Percentiles rank a stretch among this genome's conserved stretches.
These are phyloP conservation scores for Bugulina stolonifera DNA, from an alignment of 2,888 invertebrate species.

Conservation along the genomic window DNA sequence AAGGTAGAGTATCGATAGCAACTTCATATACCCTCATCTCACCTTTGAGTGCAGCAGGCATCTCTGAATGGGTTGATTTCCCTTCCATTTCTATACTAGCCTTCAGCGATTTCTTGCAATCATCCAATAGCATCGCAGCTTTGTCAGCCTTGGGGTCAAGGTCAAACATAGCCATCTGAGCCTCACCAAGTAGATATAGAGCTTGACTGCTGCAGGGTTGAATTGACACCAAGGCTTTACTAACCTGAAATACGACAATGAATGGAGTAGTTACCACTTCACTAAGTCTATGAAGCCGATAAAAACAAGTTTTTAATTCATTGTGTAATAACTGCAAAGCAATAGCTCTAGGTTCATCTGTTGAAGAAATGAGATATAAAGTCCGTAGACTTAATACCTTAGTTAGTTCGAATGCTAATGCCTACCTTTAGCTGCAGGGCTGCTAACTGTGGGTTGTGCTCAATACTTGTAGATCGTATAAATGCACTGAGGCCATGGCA, in stretches of 20 bases:
- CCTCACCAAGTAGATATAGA: constrained; percentile 43
- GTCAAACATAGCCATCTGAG: constrained; percentile 45
- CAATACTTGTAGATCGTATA: constrained; percentile 44
- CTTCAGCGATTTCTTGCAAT: constrained; percentile 40
- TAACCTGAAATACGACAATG: constrained; percentile 45
- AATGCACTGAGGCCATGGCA: constrained; percentile 46
- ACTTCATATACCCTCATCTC: too few species aligned
- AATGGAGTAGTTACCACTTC: too few species aligned
- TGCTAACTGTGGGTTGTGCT: constrained; percentile 40
- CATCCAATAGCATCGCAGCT: constrained; percentile 37
- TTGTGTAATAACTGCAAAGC: too few species aligned
- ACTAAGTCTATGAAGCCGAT: too few species aligned
- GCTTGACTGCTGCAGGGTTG: constrained; percentile 45
- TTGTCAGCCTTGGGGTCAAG: constrained; percentile 38
- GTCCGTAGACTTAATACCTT: too few species aligned
- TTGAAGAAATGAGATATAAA: too few species aligned
- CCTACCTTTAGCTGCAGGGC: constrained; percentile 43
- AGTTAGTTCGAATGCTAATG: too few species aligned
- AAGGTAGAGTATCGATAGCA: too few species aligned
- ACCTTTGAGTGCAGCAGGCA: constrained; percentile 40
- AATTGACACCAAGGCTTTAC: constrained; percentile 43
- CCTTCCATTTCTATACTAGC: constrained; percentile 45
- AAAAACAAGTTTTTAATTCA: too few species aligned
- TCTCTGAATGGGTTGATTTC: constrained; percentile 40
- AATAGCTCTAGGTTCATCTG: too few species aligned